Conservation (phyloP, 2,113 vertebrate species). For the Periophthalmodon schlosseri region DNA sequence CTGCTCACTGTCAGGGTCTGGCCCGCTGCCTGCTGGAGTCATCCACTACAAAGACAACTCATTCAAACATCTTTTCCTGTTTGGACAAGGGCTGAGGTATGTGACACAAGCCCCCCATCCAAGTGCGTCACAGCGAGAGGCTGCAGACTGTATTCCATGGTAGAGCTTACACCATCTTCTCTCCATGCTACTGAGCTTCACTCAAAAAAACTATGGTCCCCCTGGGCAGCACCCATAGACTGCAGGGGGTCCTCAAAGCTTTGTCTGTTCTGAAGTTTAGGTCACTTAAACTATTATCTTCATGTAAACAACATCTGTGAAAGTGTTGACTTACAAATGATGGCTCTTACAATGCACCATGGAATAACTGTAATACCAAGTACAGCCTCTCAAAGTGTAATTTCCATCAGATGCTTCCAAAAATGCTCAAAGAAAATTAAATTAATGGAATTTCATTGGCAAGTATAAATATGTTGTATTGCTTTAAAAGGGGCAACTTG, state of each 20-base stretch:
- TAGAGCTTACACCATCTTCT: constrained; percentile 13
- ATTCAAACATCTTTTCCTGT: constrained; percentile 72
- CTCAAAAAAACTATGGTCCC: not conserved
- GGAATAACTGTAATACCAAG: not conserved
- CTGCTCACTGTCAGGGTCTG: constrained; percentile 42
- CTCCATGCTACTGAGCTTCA: constrained; percentile 2
- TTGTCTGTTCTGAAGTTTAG: not conserved
- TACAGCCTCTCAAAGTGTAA: not conserved
- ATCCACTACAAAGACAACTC: constrained; percentile 69
- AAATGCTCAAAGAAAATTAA: not conserved
- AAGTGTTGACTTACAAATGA: not conserved
- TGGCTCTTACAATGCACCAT: too few species aligned
- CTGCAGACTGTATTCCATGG: constrained; percentile 20
- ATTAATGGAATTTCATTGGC: too few species aligned
- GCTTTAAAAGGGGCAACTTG: too few species aligned
- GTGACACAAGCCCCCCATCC: constrained; percentile 44
- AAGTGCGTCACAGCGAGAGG: constrained; percentile 35
- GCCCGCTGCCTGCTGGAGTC: constrained; percentile 45
- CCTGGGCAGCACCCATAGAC: not conserved
- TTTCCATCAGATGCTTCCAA: not conserved
- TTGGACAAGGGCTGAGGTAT: constrained; percentile 73
- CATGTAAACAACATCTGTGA: not conserved
- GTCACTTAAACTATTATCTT: not conserved
- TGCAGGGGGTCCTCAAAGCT: not conserved
- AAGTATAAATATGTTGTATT: too few species aligned